Percentiles rank a stretch among this genome's conserved stretches.
These are phyloP conservation scores for Chymomyza costata DNA, from an alignment of 1,140 invertebrate genomes.

Conservation along the genomic window DNA sequence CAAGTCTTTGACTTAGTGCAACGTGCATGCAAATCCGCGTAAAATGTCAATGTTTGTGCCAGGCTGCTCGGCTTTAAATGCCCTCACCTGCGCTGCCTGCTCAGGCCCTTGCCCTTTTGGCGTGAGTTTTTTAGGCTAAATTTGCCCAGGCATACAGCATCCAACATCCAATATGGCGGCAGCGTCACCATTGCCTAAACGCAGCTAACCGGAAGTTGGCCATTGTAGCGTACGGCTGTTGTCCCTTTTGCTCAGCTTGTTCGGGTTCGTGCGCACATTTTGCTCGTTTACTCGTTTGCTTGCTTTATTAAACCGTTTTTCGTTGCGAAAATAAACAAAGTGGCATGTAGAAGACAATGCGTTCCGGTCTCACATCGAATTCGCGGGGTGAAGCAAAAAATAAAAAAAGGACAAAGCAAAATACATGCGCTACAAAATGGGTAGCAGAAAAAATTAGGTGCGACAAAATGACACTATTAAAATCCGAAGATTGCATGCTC, in stretches of 20 bases:
- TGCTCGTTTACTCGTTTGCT: constrained; percentile 51
- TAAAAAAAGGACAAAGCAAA: too few relatives aligned
- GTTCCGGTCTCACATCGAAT: constrained; percentile 15
- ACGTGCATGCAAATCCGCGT: constrained; percentile 19
- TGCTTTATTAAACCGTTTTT: constrained; percentile 59
- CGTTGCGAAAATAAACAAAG: constrained; percentile 44
- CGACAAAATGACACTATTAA: too few relatives aligned
- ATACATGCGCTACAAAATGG: too few relatives aligned
- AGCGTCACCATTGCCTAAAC: constrained; percentile 24
- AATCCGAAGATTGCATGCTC: too few relatives aligned
- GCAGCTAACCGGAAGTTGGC: constrained; percentile 55
- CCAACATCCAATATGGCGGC: constrained; percentile 34
- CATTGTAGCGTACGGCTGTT: constrained; percentile 26
- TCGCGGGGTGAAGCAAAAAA: too few relatives aligned
- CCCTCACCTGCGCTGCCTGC: too few relatives aligned
- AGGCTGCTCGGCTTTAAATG: too few relatives aligned
- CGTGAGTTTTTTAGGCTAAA: too few relatives aligned
- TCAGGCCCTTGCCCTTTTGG: too few relatives aligned
- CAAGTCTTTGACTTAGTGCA: too few relatives aligned
- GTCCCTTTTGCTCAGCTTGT: constrained; percentile 23
- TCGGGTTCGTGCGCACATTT: too few relatives aligned
- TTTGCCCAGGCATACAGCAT: constrained; percentile 35
- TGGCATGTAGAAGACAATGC: constrained; percentile 31
- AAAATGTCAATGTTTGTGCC: constrained; percentile 65
- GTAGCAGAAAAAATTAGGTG: too few relatives aligned